Conservation (phyloP, 1,140 invertebrate species). For the Pantala flavescens region DNA sequence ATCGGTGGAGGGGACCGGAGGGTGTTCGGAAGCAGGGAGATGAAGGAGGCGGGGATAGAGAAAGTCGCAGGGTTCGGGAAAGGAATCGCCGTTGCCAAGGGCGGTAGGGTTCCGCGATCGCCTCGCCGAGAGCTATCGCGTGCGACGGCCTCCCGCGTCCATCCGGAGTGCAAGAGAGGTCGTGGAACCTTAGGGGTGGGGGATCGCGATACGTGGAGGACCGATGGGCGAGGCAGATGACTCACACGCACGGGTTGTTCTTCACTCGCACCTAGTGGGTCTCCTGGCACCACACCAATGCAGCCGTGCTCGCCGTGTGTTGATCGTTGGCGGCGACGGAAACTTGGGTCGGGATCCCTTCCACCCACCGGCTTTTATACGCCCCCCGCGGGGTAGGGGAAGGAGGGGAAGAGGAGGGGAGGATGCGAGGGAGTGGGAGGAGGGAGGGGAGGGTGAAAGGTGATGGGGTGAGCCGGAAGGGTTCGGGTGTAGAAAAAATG, state of each 20-base stretch:
- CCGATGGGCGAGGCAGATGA: background rate
- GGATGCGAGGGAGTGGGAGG: background rate
- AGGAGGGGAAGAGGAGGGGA: background rate
- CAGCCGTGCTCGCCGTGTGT: background rate
- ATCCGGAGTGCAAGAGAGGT: no score
- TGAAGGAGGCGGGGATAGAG: background rate
- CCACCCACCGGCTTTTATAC: conserved; percentile 7
- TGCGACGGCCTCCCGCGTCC: no score
- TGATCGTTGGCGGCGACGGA: background rate
- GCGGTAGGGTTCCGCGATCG: background rate
- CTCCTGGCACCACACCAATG: background rate
- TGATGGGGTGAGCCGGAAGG: conserved; percentile 1
- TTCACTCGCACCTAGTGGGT: background rate
- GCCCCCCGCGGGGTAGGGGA: background rate
- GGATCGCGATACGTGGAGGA: background rate
- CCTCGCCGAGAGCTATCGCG: background rate
- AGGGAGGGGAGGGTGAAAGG: background rate
- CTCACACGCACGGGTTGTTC: background rate
- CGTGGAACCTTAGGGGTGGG: background rate
- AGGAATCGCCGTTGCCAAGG: background rate
- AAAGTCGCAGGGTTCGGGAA: background rate
- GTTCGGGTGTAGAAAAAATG: background rate
- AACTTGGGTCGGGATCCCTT: conserved; percentile 7
- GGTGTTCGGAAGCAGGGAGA: background rate
- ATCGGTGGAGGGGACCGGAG: background rate